Base-by-base conservation (phyloP, 2,113 vertebrate genomes). In the Ascaphus truei region DNA sequence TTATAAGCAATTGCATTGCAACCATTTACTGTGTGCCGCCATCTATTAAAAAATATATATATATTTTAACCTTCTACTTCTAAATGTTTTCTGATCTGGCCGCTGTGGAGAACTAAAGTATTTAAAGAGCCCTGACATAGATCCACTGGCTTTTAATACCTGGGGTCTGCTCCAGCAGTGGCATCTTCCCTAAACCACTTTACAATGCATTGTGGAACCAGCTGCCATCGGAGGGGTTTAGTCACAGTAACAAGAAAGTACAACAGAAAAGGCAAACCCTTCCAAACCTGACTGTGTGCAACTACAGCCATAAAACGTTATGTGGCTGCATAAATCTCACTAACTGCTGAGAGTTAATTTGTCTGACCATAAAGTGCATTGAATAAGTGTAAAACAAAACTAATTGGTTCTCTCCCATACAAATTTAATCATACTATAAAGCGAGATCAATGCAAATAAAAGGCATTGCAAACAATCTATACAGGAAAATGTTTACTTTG, bases 351-450 rank as follows among this genome's bases (percentile, higher is more conserved):
- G 76, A 86, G 87, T 88, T 88, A 85, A 87, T 90, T 87, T 85
- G 80, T 80, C 85, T 79, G 85, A 84, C 88, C 80, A 75, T 88
- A 89, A 87, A 90, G 77, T 71, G 74, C 80, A 86, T 86, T 88
- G 87, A 81, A 76, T 86, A 85, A 86, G 78, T 86, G 79, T 89
- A 87, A 90, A 89, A 83, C 84, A 88, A 87, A 91, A 84, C 86
- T 89, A 90, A 90, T 88, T 86, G 81, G 80, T 83, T 88, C 80
- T 80, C 75, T 89, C 85, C 83, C 81, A 80, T 85, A 88, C 81
- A 88, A 85, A 84, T 86, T 86, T 90, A 91, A 90, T 89, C 85
- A 88, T 86, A 86, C 79, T 77, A 84, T 89, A 89, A 90, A 90
- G 82, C 62, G 76, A 76, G 85, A 89, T 89, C 89, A 86, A 87